Evolutionary conservation across 2,888 invertebrate genomes (phyloP).

Genomic region (Drosophila diplacantha): DNA sequence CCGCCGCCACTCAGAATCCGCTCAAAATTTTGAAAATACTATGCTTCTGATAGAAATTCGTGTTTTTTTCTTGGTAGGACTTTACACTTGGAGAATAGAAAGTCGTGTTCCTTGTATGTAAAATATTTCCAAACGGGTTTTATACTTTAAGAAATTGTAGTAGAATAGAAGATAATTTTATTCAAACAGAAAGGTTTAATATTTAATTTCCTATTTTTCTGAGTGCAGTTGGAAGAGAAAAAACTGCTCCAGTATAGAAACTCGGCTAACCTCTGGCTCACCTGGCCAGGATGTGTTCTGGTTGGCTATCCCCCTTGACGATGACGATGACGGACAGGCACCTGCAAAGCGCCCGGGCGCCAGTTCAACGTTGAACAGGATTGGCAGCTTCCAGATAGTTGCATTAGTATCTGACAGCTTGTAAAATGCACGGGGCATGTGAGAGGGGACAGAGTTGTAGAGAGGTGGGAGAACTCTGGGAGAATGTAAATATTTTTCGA

Average conservation of each 20-base stretch:
- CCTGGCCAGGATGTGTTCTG: constrained; percentile 39
- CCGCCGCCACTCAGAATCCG: constrained; percentile 12
- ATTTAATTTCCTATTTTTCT: neutral
- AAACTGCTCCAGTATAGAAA: neutral
- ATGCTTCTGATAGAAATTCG: constrained; percentile 12
- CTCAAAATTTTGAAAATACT: constrained; percentile 25
- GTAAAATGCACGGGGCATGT: constrained; percentile 17
- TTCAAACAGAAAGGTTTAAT: neutral
- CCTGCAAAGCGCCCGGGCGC: constrained; percentile 27
- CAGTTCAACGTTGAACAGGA: constrained; percentile 36
- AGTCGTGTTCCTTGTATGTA: neutral
- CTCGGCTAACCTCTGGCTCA: constrained; percentile 20
- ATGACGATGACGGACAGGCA: constrained; percentile 40
- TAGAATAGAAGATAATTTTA: neutral
- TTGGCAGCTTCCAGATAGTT: constrained; percentile 51
- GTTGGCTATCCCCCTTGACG: constrained; percentile 30
- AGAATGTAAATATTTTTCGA: constrained; percentile 49
- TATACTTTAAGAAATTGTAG: neutral
- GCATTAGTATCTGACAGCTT: constrained; percentile 49
- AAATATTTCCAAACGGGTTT: neutral
- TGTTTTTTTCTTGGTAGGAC: neutral
- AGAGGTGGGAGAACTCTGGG: constrained; percentile 1
- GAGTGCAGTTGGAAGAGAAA: neutral
- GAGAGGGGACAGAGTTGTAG: neutral
- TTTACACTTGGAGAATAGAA: neutral